A percentile compares a stretch with the other conserved stretches of the same genome.
These are phyloP conservation scores for Tanypteryx hageni DNA, from an alignment of 2,888 invertebrate species.

Conservation along the genomic window DNA sequence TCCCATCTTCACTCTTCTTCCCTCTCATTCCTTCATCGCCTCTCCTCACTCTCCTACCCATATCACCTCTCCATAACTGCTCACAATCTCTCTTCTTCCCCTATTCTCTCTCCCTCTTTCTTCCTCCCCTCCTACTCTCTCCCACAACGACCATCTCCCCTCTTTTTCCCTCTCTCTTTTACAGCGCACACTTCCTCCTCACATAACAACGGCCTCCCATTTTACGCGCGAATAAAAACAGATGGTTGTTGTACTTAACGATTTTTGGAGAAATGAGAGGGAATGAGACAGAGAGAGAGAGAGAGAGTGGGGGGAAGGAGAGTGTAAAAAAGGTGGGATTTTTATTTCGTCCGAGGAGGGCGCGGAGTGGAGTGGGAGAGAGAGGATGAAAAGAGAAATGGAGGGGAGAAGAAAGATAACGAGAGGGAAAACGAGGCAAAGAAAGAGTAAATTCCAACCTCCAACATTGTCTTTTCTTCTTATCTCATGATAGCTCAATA, in stretches of 20 bases:
- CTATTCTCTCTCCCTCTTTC: background rate
- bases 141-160: background rate
- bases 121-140: background rate
- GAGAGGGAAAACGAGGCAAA: background rate
- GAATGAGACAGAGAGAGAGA: too few relatives aligned
- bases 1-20: background rate
- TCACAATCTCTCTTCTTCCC: background rate
- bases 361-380: background rate
- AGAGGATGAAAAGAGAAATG: background rate
- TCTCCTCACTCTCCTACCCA: too few relatives aligned
- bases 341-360: background rate
- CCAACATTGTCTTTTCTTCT: too few relatives aligned
- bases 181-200: too few relatives aligned
- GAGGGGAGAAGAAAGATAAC: background rate
- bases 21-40: too few relatives aligned
- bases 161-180: too few relatives aligned
- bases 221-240: conserved; percentile 38
- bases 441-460: too few relatives aligned
- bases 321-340: too few relatives aligned
- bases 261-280: conserved; percentile 39
- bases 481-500: too few relatives aligned
- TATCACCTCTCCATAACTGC: too few relatives aligned
- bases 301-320: too few relatives aligned
- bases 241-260: conserved; percentile 29
- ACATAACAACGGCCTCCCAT: background rate